phyloP scores from a whole-genome alignment of 2,797 vertebrate genomes.

The Enteromius treurensis region DNA sequence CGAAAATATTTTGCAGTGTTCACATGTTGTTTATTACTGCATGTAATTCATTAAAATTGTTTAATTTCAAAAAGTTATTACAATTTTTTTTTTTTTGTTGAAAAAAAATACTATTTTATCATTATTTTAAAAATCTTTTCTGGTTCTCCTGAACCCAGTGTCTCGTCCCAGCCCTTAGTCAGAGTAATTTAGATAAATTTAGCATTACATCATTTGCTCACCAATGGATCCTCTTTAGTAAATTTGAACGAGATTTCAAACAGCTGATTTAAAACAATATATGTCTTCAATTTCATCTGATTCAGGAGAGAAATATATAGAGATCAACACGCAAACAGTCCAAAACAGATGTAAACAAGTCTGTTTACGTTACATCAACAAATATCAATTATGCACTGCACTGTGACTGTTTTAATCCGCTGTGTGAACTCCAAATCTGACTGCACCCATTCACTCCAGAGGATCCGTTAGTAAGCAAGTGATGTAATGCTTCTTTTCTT shows the following conservation, averaged over 20 bases:
- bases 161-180: background rate
- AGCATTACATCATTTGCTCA: background rate
- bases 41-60: too few species aligned
- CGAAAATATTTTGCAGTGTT: too few species aligned
- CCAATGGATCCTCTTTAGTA: background rate
- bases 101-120: too few species aligned
- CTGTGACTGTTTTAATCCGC: background rate
- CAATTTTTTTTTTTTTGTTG: background rate
- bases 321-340: background rate
- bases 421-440: background rate
- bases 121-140: too few species aligned
- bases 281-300: background rate
- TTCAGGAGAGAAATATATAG: background rate
- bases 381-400: background rate
- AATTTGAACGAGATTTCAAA: constrained; percentile 7
- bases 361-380: background rate
- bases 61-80: too few species aligned
- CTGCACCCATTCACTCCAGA: background rate
- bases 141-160: too few species aligned
- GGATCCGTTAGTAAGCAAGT: background rate
- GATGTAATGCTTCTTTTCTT: background rate
- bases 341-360: too few species aligned
- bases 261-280: too few species aligned
- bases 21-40: too few species aligned
- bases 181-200: background rate